Percentiles rank a stretch among this genome's conserved stretches.
These are phyloP conservation scores for Theretra japonica DNA, from an alignment of 2,888 invertebrate genomes.

Conservation along the genomic window DNA sequence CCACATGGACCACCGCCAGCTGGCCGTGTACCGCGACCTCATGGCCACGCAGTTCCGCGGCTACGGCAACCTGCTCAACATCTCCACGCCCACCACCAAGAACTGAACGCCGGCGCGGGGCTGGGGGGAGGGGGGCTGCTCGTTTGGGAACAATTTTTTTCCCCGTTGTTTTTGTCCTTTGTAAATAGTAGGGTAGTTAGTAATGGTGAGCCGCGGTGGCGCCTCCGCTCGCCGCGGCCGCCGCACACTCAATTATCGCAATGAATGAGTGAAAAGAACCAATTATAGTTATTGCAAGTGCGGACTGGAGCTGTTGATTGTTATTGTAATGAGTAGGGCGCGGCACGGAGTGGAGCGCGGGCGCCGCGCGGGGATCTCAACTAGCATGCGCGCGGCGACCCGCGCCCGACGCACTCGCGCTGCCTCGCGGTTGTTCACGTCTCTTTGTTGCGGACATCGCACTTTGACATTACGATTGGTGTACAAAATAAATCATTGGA, in stretches of 20 bases:
- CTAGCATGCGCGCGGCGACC: not conserved
- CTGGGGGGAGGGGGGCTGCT: not conserved
- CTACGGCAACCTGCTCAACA: conserved; percentile 65
- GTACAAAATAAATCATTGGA: conserved; percentile 54
- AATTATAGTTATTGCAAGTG: not conserved
- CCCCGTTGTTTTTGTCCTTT: conserved; percentile 2
- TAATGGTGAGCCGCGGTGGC: not conserved
- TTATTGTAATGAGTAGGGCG: not conserved
- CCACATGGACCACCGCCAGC: conserved; percentile 72
- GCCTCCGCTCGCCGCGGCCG: not conserved
- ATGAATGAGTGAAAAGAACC: not conserved
- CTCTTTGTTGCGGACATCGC: not conserved
- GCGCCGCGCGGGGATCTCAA: not conserved
- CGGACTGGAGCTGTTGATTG: not conserved
- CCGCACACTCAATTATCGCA: not conserved
- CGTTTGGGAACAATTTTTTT: conserved; percentile 15
- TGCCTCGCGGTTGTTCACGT: not conserved
- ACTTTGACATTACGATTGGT: conserved; percentile 39
- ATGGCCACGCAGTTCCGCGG: conserved; percentile 70
- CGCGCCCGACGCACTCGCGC: not conserved
- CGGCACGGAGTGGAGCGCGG: not conserved
- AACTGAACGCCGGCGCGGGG: conserved; percentile 56
- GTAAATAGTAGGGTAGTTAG: conserved; percentile 11
- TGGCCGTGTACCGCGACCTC: conserved; percentile 75
- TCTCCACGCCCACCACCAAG: conserved; percentile 74